Conservation (phyloP, 1,140 invertebrate genomes). For the Achroia grisella region DNA sequence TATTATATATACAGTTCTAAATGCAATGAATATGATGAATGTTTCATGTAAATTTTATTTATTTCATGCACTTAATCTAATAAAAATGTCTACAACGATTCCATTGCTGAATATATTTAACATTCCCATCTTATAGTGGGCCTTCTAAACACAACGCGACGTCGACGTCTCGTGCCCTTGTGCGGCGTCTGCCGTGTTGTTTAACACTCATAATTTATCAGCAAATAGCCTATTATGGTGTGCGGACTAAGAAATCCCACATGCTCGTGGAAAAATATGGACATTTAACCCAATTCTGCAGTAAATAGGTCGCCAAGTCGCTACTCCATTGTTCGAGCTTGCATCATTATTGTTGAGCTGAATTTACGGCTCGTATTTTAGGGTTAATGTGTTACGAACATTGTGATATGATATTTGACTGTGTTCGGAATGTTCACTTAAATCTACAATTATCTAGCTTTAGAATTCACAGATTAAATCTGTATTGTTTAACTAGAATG, state of each 20-base stretch:
- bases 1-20: no score
- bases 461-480: no score
- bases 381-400: conserved; percentile 15
- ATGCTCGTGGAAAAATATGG: conserved; percentile 31
- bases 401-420: no score
- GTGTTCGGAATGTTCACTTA: no score
- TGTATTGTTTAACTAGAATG: no score
- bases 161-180: neutral
- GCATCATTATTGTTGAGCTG: conserved; percentile 23
- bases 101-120: no score
- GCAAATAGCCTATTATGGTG: conserved; percentile 37
- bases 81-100: no score
- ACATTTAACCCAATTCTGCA: conserved; percentile 45
- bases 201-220: conserved; percentile 43
- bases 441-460: no score
- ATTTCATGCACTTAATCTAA: no score
- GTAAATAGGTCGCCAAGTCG: conserved; percentile 30
- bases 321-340: conserved; percentile 25
- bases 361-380: conserved; percentile 21
- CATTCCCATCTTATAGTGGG: conserved; percentile 6
- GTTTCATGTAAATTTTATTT: no score
- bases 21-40: no score
- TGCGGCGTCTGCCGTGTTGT: conserved; percentile 19
- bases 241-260: conserved; percentile 16
- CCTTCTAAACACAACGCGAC: conserved; percentile 28